phyloP scores from a whole-genome alignment of 2,888 invertebrate species.

The Chrysodeixis includens region DNA sequence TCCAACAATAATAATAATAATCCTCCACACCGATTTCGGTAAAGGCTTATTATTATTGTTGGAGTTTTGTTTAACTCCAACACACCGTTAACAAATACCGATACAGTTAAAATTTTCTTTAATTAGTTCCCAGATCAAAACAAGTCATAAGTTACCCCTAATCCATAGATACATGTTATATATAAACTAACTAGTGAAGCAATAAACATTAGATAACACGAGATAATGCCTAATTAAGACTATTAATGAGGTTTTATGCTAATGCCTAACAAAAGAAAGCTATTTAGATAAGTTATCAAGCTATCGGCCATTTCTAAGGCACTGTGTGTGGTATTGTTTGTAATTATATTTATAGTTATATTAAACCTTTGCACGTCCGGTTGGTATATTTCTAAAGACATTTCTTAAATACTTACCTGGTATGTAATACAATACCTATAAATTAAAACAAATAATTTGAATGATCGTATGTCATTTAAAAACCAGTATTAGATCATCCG shows the following conservation, averaged over 20 bases:
- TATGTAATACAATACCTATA: no score
- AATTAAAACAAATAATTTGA: no score
- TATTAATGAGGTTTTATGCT: constrained; percentile 41
- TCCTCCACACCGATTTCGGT: no score
- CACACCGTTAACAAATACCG: no score
- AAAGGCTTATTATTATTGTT: no score
- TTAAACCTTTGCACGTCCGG: background rate
- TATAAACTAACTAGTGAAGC: background rate
- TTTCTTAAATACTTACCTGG: no score
- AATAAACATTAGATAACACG: background rate
- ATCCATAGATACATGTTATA: background rate
- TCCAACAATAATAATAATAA: no score
- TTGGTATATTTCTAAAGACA: background rate
- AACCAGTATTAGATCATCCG: no score
- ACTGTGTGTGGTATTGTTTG: constrained; percentile 40
- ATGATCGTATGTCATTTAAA: no score
- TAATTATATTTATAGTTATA: constrained; percentile 24
- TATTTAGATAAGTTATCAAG: constrained; percentile 30
- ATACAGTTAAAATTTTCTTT: background rate
- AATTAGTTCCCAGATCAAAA: background rate
- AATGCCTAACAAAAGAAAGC: constrained; percentile 23
- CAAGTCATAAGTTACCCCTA: background rate
- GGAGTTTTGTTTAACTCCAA: no score
- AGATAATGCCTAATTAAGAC: constrained; percentile 25
- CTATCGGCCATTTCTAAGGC: constrained; percentile 33